phyloP scores from a whole-genome alignment of 2,888 invertebrate species.

The Limnephilus auricula region DNA sequence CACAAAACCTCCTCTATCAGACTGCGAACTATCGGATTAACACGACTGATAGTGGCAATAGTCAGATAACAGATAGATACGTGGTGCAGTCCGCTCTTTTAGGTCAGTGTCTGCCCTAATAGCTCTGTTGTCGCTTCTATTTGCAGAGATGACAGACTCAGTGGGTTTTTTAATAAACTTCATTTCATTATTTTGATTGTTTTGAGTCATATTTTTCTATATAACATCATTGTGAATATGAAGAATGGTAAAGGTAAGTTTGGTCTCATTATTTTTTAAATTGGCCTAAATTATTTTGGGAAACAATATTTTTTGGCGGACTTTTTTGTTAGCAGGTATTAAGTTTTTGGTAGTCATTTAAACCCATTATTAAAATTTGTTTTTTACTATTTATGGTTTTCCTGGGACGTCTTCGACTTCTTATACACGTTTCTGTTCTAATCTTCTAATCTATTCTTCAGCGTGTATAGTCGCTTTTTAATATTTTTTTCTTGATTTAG shows the following conservation, averaged over 20 bases:
- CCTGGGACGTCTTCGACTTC: too few relatives aligned
- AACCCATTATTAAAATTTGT: too few relatives aligned
- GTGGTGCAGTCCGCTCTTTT: neutral
- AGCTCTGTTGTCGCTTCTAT: neutral
- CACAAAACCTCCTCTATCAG: neutral
- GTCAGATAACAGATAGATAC: neutral
- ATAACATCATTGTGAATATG: neutral
- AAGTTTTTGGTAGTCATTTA: too few relatives aligned
- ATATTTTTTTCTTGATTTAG: too few relatives aligned
- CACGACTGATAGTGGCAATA: conserved; percentile 7
- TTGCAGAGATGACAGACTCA: neutral
- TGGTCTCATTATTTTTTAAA: neutral
- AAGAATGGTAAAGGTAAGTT: neutral
- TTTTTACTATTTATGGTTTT: too few relatives aligned
- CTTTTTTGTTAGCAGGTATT: too few relatives aligned
- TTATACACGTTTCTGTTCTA: too few relatives aligned
- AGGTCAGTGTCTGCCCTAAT: conserved; percentile 37
- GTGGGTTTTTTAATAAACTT: neutral
- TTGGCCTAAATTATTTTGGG: too few relatives aligned
- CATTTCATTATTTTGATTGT: neutral
- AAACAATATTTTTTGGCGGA: too few relatives aligned
- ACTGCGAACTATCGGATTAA: conserved; percentile 29
- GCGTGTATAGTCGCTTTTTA: too few relatives aligned
- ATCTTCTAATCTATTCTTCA: too few relatives aligned
- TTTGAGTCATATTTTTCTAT: neutral